Evolutionary conservation across 2,797 vertebrate genomes (phyloP).

Genomic region (Poliocrania exsul): DNA sequence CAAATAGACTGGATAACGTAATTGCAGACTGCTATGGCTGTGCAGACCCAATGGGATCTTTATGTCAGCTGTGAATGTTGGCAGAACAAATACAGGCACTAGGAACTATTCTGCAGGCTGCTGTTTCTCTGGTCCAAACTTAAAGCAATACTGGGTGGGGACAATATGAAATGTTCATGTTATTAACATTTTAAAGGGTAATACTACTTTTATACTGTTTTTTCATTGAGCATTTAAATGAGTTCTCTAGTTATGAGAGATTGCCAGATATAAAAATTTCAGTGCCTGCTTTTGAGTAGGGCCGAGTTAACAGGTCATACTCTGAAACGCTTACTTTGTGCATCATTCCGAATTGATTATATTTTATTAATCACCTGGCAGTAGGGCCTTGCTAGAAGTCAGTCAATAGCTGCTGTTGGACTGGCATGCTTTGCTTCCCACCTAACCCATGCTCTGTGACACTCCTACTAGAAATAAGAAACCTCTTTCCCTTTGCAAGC

Average conservation of each 20-base stretch:
- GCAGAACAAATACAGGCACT: background rate
- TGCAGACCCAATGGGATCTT: background rate
- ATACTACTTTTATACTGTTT: background rate
- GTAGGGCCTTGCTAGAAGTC: background rate
- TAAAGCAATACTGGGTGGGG: background rate
- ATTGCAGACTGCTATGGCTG: background rate
- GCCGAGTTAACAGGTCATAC: background rate
- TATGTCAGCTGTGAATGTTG: background rate
- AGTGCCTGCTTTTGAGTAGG: background rate
- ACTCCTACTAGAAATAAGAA: background rate
- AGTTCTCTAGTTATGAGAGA: background rate
- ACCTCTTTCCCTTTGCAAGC: background rate
- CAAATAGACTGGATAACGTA: background rate
- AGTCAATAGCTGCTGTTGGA: background rate
- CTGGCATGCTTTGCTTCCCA: slow-evolving; percentile 32
- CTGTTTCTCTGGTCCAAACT: background rate
- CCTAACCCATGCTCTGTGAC: background rate
- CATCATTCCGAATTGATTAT: background rate
- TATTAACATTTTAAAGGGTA: background rate
- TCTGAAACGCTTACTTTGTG: slow-evolving; percentile 41
- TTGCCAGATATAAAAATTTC: background rate
- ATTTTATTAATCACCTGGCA: background rate
- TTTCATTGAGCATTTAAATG: background rate
- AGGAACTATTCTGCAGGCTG: background rate
- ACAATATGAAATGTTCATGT: background rate